A percentile compares a stretch with the other conserved stretches of the same genome.
Conservation (phyloP, 2,888 invertebrate species). For the Eutolmus rufibarbis region DNA sequence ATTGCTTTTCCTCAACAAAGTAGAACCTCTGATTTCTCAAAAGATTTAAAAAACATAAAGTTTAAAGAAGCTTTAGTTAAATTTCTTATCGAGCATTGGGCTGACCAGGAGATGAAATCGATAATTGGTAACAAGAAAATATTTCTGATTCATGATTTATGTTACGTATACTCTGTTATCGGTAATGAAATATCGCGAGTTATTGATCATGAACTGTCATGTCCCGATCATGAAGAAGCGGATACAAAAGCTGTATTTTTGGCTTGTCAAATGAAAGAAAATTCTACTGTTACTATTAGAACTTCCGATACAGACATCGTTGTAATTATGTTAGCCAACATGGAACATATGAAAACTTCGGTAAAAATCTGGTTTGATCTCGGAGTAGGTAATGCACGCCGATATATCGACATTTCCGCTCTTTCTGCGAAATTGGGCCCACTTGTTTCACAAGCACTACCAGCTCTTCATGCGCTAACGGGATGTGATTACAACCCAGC, state of each 20-base stretch:
- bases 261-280: slow-evolving; percentile 56
- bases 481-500: slow-evolving; percentile 1
- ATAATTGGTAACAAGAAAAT: slow-evolving; percentile 10
- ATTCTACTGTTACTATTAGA: background rate
- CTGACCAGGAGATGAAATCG: background rate
- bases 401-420: background rate
- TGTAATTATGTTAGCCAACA: background rate
- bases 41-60: slow-evolving; percentile 42
- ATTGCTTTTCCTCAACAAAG: slow-evolving; percentile 25
- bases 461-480: background rate
- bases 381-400: background rate
- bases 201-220: background rate
- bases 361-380: background rate
- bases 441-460: background rate
- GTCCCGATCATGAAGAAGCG: slow-evolving; percentile 47
- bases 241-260: slow-evolving; percentile 49
- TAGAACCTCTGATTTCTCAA: background rate
- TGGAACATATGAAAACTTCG: background rate
- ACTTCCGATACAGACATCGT: background rate
- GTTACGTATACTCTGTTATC: background rate
- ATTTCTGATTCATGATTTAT: background rate
- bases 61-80: slow-evolving; percentile 39
- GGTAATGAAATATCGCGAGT: background rate
- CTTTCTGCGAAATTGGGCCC: background rate
- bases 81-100: slow-evolving; percentile 33